Conservation (phyloP, 2,888 invertebrate genomes). For the Aproaerema taeniolella region DNA sequence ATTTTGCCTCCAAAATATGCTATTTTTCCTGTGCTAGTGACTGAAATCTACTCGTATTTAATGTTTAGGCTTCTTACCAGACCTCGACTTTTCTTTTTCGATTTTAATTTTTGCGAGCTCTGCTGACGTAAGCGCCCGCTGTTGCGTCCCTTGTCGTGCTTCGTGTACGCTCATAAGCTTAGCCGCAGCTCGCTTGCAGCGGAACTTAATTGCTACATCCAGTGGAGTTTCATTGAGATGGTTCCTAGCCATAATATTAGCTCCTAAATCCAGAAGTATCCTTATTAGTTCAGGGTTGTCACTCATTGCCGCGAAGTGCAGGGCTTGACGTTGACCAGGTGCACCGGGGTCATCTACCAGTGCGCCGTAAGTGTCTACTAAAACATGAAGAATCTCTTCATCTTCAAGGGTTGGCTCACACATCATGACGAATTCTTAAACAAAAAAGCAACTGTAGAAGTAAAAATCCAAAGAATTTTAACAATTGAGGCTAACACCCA, state of each 20-base stretch:
- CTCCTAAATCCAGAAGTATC: slow-evolving; percentile 49
- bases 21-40: too few species aligned
- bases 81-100: not conserved
- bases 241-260: slow-evolving; percentile 43
- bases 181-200: slow-evolving; percentile 39
- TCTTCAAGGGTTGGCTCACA: slow-evolving; percentile 50
- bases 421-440: slow-evolving; percentile 61
- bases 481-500: too few species aligned
- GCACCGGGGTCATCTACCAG: slow-evolving; percentile 47
- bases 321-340: slow-evolving; percentile 59
- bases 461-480: too few species aligned
- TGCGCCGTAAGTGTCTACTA: slow-evolving; percentile 51
- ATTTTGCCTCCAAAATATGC: too few species aligned
- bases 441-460: too few species aligned
- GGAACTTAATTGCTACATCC: slow-evolving; percentile 50
- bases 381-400: slow-evolving; percentile 44
- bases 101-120: too few species aligned
- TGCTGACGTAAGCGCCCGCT: too few species aligned
- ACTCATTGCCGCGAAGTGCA: slow-evolving; percentile 72
- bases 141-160: too few species aligned
- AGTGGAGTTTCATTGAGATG: slow-evolving; percentile 53
- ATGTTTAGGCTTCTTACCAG: too few species aligned
- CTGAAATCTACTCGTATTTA: too few species aligned
- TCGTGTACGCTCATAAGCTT: too few species aligned
- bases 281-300: slow-evolving; percentile 52